Evolutionary conservation across 2,888 invertebrate species (phyloP).

Genomic region (Gibbula magus): DNA sequence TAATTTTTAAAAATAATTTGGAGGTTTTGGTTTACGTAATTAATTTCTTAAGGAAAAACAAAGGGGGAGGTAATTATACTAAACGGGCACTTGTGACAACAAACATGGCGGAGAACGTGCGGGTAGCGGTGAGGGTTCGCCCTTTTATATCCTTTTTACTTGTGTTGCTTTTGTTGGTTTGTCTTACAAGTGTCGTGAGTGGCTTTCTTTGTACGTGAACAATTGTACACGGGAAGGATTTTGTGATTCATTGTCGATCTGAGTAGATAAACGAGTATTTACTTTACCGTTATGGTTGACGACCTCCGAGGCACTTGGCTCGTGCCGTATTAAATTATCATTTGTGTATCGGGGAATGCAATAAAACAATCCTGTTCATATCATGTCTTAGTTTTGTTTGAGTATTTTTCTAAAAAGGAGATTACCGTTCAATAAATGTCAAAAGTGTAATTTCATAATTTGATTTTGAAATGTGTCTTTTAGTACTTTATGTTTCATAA

Average conservation of each 20-base stretch:
- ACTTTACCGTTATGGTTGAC: background rate
- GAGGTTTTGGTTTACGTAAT: background rate
- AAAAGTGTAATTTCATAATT: no score
- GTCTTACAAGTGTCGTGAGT: background rate
- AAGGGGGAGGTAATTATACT: background rate
- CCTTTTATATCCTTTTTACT: slow-evolving; percentile 71
- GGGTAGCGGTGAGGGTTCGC: slow-evolving; percentile 69
- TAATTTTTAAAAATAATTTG: no score
- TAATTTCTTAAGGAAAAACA: background rate
- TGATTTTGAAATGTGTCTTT: no score
- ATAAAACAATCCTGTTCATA: no score
- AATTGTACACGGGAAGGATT: no score
- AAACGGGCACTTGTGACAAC: background rate
- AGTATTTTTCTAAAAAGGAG: no score
- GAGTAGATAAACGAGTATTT: background rate
- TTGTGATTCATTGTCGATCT: no score
- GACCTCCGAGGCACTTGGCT: background rate
- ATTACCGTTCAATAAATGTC: background rate
- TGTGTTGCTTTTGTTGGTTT: background rate
- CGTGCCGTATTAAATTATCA: no score
- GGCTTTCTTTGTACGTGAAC: no score
- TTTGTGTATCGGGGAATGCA: no score
- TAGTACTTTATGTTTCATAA: no score
- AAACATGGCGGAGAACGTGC: slow-evolving; percentile 62
- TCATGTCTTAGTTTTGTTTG: no score